phyloP scores from a whole-genome alignment of 2,888 invertebrate species.

The Steinernema carpocapsae region DNA sequence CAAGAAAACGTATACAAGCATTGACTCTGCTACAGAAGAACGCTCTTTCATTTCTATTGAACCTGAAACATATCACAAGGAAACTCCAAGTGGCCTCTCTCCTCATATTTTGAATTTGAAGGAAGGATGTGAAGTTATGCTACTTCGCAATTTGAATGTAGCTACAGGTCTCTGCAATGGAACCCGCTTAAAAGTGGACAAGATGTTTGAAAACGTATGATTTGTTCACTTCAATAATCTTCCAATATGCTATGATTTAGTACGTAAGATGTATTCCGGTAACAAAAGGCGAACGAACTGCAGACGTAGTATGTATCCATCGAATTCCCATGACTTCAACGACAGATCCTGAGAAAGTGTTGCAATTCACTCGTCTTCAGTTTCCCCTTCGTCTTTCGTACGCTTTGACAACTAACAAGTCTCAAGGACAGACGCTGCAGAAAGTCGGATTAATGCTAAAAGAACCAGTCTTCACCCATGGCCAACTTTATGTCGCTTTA shows the following conservation, averaged over 20 bases:
- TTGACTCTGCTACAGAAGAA: no score
- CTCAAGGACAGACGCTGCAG: background rate
- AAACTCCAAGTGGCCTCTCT: background rate
- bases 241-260: background rate
- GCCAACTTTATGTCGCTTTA: background rate
- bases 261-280: background rate
- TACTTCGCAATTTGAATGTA: background rate
- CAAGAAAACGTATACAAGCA: no score
- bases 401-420: background rate
- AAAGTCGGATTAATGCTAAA: background rate
- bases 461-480: background rate
- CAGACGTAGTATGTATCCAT: background rate
- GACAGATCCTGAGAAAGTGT: background rate
- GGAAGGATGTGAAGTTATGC: background rate
- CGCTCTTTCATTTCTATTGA: background rate
- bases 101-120: background rate
- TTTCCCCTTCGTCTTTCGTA: background rate
- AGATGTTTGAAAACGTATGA: background rate
- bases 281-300: background rate
- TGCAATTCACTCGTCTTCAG: background rate
- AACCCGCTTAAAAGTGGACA: background rate
- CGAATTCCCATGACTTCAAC: background rate
- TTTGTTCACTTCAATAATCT: background rate
- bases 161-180: background rate
- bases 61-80: background rate